phyloP scores from a whole-genome alignment of 2,797 vertebrate species.

The Eulemur albifrons region DNA sequence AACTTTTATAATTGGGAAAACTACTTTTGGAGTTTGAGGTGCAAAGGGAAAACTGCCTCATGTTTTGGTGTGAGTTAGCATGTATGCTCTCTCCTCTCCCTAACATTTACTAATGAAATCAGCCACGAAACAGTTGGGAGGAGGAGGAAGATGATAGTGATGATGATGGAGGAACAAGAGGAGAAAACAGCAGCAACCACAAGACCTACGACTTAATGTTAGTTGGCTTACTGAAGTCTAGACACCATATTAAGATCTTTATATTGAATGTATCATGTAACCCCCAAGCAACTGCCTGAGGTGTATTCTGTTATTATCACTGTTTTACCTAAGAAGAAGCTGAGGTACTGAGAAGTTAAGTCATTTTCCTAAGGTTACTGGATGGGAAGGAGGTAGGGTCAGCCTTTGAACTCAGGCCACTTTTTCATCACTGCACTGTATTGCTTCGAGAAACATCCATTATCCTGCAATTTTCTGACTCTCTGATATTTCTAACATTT shows the following conservation, averaged over 20 bases:
- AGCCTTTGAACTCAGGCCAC: background rate
- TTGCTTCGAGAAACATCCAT: background rate
- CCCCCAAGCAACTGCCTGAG: background rate
- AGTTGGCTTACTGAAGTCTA: background rate
- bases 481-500: constrained; percentile 71
- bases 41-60: background rate
- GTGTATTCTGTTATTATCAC: background rate
- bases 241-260: background rate
- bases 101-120: constrained; percentile 71
- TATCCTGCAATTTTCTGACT: background rate
- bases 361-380: background rate
- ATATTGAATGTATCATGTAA: background rate
- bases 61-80: background rate
- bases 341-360: background rate
- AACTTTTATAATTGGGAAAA: background rate
- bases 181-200: background rate
- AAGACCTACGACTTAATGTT: background rate
- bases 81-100: constrained; percentile 59
- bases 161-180: background rate
- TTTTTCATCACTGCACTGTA: background rate
- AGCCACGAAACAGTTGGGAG: constrained; percentile 73
- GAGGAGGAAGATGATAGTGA: background rate
- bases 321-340: background rate
- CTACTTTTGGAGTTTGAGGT: background rate
- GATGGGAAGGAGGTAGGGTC: background rate